Evolutionary conservation across 2,797 vertebrate species (phyloP), one percentile per base, ranked within the genome.

Genomic region (Triplophysa yarkandensis): DNA sequence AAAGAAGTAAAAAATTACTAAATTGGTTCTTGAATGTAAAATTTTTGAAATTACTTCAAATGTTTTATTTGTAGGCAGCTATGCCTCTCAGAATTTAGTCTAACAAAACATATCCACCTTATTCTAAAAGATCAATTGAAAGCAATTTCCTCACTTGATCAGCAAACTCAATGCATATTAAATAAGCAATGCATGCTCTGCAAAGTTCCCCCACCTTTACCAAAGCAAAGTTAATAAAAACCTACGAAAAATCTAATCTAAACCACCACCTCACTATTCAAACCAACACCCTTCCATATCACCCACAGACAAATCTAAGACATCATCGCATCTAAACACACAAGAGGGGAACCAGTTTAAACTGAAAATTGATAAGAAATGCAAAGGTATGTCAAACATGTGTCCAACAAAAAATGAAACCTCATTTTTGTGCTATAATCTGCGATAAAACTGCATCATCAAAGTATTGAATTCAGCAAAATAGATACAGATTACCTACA

Each of bases 101-200:
- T 19, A 63, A 71, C 67, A 68, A 72, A 80, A 80, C 43, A 41
- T 30, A 41, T 50, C 25, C 64, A 54, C 60, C 72, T 85, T 66
- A 75, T 78, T 82, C 71, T 57, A 52, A 63, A 62, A 78, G 74
- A 78, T 48, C 25, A 72, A n/a, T 68, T 41, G 36, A 82, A 46
- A 58, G 61, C 68, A 77, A 80, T 80, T 81, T 84, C 80, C 81
- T 79, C 54, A 83, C 78, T 80, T 83, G 71, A 57, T 27, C 48
- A 52, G 72, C 77, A 74, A 82, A 81, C 86, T 84, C 84, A 88
- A 86, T 87, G 85, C 84, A 85, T 88, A 91, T 91, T 89, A 90
- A 92, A 82, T 89, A 88, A 89, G 89, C 87, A 86, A 91, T 89
- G 88, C 85, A 85, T 86, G 88, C 88, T 87, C 89, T 84, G 79